These are phyloP conservation scores for Lapara coniferarum DNA, from an alignment of 2,888 invertebrate species.

Conservation along the genomic window DNA sequence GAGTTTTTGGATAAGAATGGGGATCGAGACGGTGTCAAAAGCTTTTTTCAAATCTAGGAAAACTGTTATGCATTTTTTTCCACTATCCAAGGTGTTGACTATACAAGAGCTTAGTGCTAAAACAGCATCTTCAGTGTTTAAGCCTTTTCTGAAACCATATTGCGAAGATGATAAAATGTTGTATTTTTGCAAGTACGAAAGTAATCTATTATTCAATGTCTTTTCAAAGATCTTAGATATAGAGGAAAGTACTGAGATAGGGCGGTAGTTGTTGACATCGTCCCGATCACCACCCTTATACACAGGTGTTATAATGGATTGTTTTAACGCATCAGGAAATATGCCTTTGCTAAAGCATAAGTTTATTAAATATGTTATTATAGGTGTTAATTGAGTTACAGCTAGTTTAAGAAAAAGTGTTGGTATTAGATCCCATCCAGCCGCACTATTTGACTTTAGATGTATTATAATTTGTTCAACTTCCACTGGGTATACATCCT, in stretches of 20 bases:
- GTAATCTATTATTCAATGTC: neutral
- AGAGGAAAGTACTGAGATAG: neutral
- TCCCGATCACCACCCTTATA: slow-evolving; percentile 10
- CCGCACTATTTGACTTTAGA: too few relatives aligned
- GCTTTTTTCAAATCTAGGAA: too few relatives aligned
- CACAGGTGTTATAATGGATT: slow-evolving; percentile 11
- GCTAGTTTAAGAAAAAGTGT: slow-evolving; percentile 3
- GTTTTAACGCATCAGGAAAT: slow-evolving; percentile 10
- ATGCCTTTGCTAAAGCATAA: slow-evolving; percentile 13
- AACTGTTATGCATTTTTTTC: too few relatives aligned
- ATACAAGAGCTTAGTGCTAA: neutral
- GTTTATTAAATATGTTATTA: slow-evolving; percentile 1
- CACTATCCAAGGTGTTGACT: neutral
- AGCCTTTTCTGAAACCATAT: neutral
- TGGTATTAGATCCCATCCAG: neutral
- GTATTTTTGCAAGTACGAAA: neutral
- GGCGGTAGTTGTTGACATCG: slow-evolving; percentile 4
- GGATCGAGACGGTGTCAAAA: too few relatives aligned
- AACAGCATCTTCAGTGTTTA: neutral
- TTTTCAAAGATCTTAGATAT: neutral
- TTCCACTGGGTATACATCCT: too few relatives aligned
- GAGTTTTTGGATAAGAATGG: too few relatives aligned
- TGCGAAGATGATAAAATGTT: neutral
- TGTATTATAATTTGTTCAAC: too few relatives aligned
- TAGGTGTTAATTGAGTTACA: neutral